Base-by-base conservation (phyloP, 2,888 invertebrate genomes). In the Erebia epiphron region DNA sequence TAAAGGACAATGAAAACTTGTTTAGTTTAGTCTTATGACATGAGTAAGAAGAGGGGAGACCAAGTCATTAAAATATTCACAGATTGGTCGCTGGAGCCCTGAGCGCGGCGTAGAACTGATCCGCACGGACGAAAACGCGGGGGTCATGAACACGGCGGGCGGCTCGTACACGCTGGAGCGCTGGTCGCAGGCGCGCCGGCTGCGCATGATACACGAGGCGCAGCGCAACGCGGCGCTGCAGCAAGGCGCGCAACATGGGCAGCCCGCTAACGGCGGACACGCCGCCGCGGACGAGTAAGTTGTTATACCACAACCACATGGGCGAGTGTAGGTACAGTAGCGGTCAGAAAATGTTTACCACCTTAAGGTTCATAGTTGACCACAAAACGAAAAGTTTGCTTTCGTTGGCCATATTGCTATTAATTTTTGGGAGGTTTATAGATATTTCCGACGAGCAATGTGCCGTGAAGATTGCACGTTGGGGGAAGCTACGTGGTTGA, bases 191-290 rank as follows among this genome's bases (percentile, higher is more conserved):
- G 90, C 89, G 78, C 88, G 91, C 52, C 90, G 92, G 1, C 82
- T 92, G 79, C 91, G 91, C 80, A 89, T 92, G 91, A 93, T 93
- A 66, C 88, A 88, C 68, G 90, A 91, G 80, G 92, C 92, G 68
- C 90, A 91, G 79, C 87, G 90, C 64, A 83, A 75, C 77, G 86
- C 88, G 58, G 85, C 83, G 79, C 83, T 21, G 70, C 71, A 16
- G 46, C 68, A 52, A 26, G 2, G 10, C 13, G 21, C 26, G 21
- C 26, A 57, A 16, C 11, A 10, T 21, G 63, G 67, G 71, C 74
- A 43, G 56, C 50, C 66, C 13, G 62, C 68, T 13, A 68, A 46
- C 21, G 46, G 54, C 84, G 87, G 68, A 82, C 76, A 76, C 85
- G 18, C 52, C 21, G 11, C 56, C 56, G 21, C 21, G 2, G 56